Evolutionary conservation across 2,113 vertebrate species (phyloP).

Genomic region (Ifrita kowaldi): DNA sequence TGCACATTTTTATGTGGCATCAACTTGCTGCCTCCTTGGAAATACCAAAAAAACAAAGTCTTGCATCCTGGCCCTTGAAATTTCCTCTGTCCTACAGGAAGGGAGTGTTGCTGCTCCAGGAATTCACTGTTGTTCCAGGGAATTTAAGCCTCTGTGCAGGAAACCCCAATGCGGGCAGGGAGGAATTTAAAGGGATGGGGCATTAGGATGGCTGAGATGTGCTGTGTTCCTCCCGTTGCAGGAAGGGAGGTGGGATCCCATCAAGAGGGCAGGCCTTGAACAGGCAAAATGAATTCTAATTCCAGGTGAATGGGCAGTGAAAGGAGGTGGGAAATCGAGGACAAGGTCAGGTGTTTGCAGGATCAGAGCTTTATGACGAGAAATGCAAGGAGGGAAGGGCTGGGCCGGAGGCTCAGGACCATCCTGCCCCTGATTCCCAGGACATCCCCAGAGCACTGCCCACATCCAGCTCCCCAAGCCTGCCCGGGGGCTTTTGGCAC

Average conservation of each 20-base stretch:
- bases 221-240: not conserved
- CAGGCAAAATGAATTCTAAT: not conserved
- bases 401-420: not conserved
- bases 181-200: not conserved
- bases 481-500: rapidly evolving
- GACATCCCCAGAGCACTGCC: not conserved
- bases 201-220: not conserved
- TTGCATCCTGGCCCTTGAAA: not conserved
- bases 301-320: not conserved
- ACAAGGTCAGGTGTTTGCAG: not conserved
- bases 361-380: not conserved
- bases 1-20: slow-evolving; percentile 35
- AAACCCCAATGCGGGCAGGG: not conserved
- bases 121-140: slow-evolving; percentile 13
- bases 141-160: not conserved
- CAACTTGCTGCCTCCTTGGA: not conserved
- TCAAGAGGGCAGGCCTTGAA: not conserved
- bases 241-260: not conserved
- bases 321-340: not conserved
- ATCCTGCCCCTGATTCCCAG: not conserved
- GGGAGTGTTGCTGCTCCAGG: not conserved
- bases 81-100: not conserved
- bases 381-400: rapidly evolving
- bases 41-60: not conserved
- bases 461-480: rapidly evolving